Evolutionary conservation across 2,888 invertebrate species (phyloP), one percentile per base, ranked within the genome.

Genomic region (Bimastos eiseni): DNA sequence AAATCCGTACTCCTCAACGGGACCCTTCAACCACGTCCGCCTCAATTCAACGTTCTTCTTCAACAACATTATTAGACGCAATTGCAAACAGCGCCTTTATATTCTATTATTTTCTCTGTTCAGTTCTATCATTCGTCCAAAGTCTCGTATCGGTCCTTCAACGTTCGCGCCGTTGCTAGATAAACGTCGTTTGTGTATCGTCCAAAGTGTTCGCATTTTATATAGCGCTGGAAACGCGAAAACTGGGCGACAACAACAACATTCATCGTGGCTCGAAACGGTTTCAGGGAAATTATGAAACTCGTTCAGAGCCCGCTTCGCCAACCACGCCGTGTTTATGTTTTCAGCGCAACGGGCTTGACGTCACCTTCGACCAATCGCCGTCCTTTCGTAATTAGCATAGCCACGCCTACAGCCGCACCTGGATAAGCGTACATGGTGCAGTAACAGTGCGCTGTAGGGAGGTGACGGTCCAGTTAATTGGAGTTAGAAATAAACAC

Each of bases 241-340:
- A 70, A 86, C 36, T 24, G 24, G 36, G 19, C 36, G 37, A 36
- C 86, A 86, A 86, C 34, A 37, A 34, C 86, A 86, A 36, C 37
- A 37, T 86, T 86, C 21, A 86, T 37, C 86, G 86, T 34, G 36
- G 86, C 86, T 86, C 37, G 21, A 33, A 86, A 86, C 37, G 34
- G 86, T 36, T 86, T 86, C 86, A 86, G 37, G 4, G 86, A 86
- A 86, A 86, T 37, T 86, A 86, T 86, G 86, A 86, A 86, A 86
- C 86, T 86, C 86, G 86, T 86, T 24, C 86, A 21, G n/a, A 11
- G 70, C 6, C 49, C 49, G 41, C 21, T 49, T 49, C 49, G 49
- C 70, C 70, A 70, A 70, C 70, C 37, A 86, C 86, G 86, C 86
- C 17, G 21, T 86, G 86, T 86, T 86, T 86, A 86, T 86, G 70